Percentiles rank a stretch among this genome's conserved stretches.
These are phyloP conservation scores for Syngnathus scovelli DNA, from an alignment of 2,113 vertebrate species.

Conservation along the genomic window DNA sequence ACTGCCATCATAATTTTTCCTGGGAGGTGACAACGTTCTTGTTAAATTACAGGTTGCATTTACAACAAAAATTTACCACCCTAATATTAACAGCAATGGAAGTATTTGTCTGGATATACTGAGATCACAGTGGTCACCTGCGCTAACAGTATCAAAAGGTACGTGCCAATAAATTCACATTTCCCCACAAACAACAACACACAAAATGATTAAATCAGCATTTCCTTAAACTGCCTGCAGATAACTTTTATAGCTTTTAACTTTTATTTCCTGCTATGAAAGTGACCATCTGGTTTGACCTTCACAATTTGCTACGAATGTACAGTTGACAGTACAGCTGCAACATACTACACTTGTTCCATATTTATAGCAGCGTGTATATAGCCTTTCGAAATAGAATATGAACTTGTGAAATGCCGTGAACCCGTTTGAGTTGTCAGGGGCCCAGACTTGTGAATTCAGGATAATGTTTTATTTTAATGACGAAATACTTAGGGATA, in stretches of 20 bases:
- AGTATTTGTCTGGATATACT: constrained; percentile 81
- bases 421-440: not conserved
- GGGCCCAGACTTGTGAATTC: not conserved
- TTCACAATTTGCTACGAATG: not conserved
- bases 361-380: not conserved
- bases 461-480: not conserved
- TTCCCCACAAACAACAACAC: not conserved
- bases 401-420: not conserved
- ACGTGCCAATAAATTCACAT: constrained; percentile 1
- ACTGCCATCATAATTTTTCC: not conserved
- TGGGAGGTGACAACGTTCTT: not conserved
- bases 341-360: not conserved
- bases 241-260: not conserved
- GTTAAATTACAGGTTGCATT: constrained; percentile 72
- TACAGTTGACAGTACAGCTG: not conserved
- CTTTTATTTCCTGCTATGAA: not conserved
- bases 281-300: not conserved
- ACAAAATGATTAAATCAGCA: not conserved
- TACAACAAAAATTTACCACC: constrained; percentile 80
- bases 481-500: not conserved
- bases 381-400: not conserved
- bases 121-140: constrained; percentile 79
- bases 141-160: constrained; percentile 81
- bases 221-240: not conserved
- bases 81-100: constrained; percentile 81